Evolutionary conservation across 2,888 invertebrate genomes (phyloP), one percentile per base, ranked within the genome.

Genomic region (Seira ritae): DNA sequence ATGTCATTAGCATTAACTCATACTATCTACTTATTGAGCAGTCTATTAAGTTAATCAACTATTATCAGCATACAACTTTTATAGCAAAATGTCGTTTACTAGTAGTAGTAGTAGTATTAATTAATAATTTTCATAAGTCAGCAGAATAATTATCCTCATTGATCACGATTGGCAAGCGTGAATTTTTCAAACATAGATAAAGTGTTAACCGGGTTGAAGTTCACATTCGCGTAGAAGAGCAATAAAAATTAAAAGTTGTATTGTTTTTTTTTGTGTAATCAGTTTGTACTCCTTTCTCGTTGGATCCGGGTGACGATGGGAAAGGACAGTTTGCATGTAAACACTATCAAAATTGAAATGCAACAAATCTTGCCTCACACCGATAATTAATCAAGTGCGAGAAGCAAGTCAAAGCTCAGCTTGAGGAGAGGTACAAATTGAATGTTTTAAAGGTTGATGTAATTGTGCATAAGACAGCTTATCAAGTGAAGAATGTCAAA

Each of bases 401-500:
- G 20, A 2, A 50, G 31, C 31, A 31, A 55, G 19, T 20, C n/a
- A 62, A 31, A 31, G 31, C 31, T 31, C 31, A 62, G 62, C 62
- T 20, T 62, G 50, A n/a, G 50, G 17, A 12, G 3, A 62, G 15
- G 19, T 19, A 20, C 12, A n/a, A 12, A 20, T 19, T 62, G 22
- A 12, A 62, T 62, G 62, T 62, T 62, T 60, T 62, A 68, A 71
- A 20, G 65, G 81, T 81, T 75, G 76, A 67, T 67, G 76, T 76
- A 82, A 82, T 82, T 82, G 76, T 77, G 81, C 76, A 82, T 82
- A 76, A 82, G 81, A 82, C 81, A 76, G 72, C 76, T 82, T 82
- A 82, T 82, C 81, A 82, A 82, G 81, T 80, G 75, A 80, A 82
- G 76, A 82, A 72, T 82, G 81, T 82, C 81, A 82, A 82, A 82